phyloP scores from a whole-genome alignment of 2,113 vertebrate genomes.

The Sinosuthora webbiana region DNA sequence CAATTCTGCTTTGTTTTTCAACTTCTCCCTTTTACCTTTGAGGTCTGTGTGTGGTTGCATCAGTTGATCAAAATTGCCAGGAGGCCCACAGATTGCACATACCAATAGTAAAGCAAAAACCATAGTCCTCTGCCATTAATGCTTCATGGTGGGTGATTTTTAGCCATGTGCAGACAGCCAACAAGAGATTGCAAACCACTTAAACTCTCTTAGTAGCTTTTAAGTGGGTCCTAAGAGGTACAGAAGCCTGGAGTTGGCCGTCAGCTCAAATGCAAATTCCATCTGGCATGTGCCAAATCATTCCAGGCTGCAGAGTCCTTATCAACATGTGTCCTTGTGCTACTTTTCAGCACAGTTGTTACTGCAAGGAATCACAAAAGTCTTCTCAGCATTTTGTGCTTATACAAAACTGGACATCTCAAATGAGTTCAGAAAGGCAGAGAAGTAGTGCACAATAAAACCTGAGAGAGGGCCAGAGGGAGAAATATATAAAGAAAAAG shows the following conservation, averaged over 20 bases:
- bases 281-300: background rate
- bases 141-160: background rate
- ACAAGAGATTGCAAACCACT: background rate
- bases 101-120: background rate
- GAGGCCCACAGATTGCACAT: background rate
- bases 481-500: background rate
- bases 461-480: background rate
- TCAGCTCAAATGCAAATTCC: slow-evolving; percentile 9
- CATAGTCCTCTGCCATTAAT: background rate
- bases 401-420: background rate
- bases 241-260: background rate
- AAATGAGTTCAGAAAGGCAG: background rate
- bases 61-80: slow-evolving; percentile 5
- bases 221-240: slow-evolving; percentile 35
- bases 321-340: background rate
- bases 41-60: background rate
- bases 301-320: background rate
- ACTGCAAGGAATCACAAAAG: background rate
- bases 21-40: background rate
- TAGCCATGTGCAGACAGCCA: background rate
- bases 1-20: slow-evolving; percentile 11
- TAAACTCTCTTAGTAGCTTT: slow-evolving; percentile 23
- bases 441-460: background rate
- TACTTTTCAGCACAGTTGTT: background rate
- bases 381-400: background rate